Base-by-base conservation (phyloP, 2,797 vertebrate genomes). In the Hypotaenidia okinawae region DNA sequence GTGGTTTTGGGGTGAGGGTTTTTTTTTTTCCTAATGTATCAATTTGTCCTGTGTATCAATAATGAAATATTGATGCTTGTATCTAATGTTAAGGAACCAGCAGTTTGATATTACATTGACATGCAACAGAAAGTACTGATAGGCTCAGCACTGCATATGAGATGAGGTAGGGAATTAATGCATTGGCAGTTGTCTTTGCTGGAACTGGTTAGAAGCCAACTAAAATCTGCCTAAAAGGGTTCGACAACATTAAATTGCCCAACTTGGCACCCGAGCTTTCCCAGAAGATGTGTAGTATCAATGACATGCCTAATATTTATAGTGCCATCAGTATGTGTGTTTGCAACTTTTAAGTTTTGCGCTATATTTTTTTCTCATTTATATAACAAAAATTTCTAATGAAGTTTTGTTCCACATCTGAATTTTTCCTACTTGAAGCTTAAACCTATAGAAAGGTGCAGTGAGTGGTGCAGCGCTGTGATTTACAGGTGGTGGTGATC, bases 191-290 rank as follows among this genome's bases (percentile, higher is more conserved):
- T 95, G 93, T 95, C 97, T 96, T 96, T 96, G 95, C 97, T 98
- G 97, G 95, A 97, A 97, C 96, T 98, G 97, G 97, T 97, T 97
- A 96, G 96, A 96, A 97, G 96, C 97, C 97, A 98, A 98, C 95
- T 97, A 96, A 97, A 97, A 96, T 97, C 97, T 98, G 95, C 96
- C 97, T 97, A 97, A 96, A 97, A 98, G 98, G 96, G 97, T 97
- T 98, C 96, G 97, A 97, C 97, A 94, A 79, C 96, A 84, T 97
- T 95, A 94, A 97, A 97, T 97, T 95, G 95, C 96, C 97, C 95
- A 89, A 94, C 89, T 97, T 97, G 97, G 97, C 97, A 97, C 87
- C 77, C 85, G 77, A 96, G 95, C 96, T 95, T 85, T 96, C 95
- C 95, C 96, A 96, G 95, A 97, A 96, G 95, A 97, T 97, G 96